Conservation (phyloP, 2,888 invertebrate genomes). For the Dorcus hopei region DNA sequence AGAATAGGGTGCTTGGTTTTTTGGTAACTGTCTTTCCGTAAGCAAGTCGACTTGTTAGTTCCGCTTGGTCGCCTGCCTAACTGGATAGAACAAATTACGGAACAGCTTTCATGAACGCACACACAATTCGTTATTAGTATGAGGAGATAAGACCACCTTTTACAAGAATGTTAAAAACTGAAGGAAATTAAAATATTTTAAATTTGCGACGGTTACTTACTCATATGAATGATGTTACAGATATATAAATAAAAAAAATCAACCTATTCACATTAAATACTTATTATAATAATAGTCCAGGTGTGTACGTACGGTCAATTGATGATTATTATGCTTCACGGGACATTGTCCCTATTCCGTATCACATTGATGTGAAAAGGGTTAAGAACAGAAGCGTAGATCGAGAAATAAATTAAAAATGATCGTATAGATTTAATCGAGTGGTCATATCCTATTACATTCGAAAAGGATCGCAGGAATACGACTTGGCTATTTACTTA, state of each 20-base stretch:
- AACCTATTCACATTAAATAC: no score
- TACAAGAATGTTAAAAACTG: not conserved
- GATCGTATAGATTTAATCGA: conserved; percentile 26
- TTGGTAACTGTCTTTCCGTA: conserved; percentile 39
- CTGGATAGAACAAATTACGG: conserved; percentile 49
- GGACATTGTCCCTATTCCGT: no score
- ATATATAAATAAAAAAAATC: no score
- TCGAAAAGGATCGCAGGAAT: conserved; percentile 19
- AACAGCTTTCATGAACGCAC: conserved; percentile 31
- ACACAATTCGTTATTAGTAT: conserved; percentile 26
- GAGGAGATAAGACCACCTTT: conserved; percentile 20
- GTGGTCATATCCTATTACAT: conserved; percentile 21
- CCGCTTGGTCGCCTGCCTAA: conserved; percentile 48
- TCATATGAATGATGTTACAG: no score
- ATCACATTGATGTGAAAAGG: not conserved
- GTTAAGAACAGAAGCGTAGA: not conserved
- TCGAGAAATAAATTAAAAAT: conserved; percentile 2
- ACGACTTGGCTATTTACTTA: conserved; percentile 26
- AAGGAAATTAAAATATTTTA: no score
- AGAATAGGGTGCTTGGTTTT: conserved; percentile 30
- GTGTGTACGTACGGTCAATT: not conserved
- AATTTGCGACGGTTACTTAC: no score
- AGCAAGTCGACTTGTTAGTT: conserved; percentile 43
- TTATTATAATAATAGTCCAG: not conserved
- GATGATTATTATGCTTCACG: not conserved